Base-by-base conservation (phyloP, 2,113 vertebrate species). In the Cololabis saira region DNA sequence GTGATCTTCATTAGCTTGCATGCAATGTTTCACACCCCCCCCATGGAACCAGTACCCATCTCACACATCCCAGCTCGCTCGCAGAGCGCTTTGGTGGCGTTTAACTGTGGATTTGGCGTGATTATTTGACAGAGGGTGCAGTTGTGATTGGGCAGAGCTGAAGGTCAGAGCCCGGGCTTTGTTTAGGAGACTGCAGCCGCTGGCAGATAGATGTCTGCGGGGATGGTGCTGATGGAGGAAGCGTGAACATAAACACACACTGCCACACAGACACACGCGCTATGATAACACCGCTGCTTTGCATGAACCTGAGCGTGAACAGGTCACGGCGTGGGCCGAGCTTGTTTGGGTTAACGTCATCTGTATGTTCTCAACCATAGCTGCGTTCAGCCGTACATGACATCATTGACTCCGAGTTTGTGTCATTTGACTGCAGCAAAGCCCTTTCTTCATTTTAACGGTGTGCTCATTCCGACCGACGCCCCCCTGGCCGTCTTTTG, bases 121-220 rank as follows among this genome's bases (percentile, higher is more conserved):
- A 80, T 79, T 70, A 82, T 85, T 80, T 59, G 71, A 76, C 77
- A 77, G 76, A 74, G 63, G 66, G 69, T 75, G 72, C 16, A 9
- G 68, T 61, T 61, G n/a, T 58, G 59, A 74, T 67, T 64, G 72
- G 71, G 22, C 17, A 61, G 47, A 50, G 48, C 27, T 7, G 68
- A 66, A 71, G 79, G 74, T 86, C 64, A 83, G 42, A 86, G 77
- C 78, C 73, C 63, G 48, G 14, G 63, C 50, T 80, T 80, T 80
- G 69, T 77, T 79, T 60, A 49, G 40, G 55, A 12, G 55, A 63
- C 74, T 61, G 24, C 71, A 76, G 69, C 74, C 68, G 55, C 22
- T 59, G 61, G 74, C 68, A 62, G 72, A 85, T 86, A 82, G 67
- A 40, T 59, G 50, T 66, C 75, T 48, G 66, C 18, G 17, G 74